A percentile compares a stretch with the other conserved stretches of the same genome.
Conservation (phyloP, 2,797 vertebrate genomes). For the Lepilemur ruficaudatus region DNA sequence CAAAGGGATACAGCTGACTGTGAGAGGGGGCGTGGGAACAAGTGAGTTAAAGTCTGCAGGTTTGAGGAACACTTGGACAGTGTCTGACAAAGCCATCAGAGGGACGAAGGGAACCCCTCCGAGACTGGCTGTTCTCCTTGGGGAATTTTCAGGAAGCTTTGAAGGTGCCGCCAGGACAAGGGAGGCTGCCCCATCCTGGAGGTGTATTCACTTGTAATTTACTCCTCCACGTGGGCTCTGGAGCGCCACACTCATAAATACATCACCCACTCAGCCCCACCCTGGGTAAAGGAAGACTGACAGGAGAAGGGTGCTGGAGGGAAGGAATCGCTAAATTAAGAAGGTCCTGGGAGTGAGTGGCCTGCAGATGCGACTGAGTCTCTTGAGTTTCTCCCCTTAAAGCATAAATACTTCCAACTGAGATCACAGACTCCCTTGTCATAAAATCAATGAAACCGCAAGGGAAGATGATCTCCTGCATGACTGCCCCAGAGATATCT, state of each 20-base stretch:
- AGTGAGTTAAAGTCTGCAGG: neutral
- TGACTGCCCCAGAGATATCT: conserved; percentile 73
- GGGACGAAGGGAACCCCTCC: neutral
- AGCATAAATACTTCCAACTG: conserved; percentile 68
- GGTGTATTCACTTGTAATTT: conserved; percentile 51
- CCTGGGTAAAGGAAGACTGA: neutral
- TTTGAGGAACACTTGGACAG: neutral
- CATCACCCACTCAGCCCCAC: neutral
- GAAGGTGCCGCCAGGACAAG: conserved; percentile 57
- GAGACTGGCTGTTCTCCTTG: neutral
- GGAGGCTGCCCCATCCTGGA: conserved; percentile 43
- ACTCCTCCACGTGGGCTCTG: conserved; percentile 61
- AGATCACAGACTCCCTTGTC: conserved; percentile 74
- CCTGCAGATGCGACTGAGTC: conserved; percentile 22
- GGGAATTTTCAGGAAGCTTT: conserved; percentile 63
- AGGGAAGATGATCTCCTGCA: conserved; percentile 66
- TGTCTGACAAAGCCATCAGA: neutral
- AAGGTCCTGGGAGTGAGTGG: conserved; percentile 59
- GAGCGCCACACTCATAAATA: conserved; percentile 15
- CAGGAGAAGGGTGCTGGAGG: neutral
- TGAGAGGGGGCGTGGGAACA: neutral
- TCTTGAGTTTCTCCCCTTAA: conserved; percentile 43
- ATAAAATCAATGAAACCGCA: conserved; percentile 75
- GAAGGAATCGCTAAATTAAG: conserved; percentile 52
- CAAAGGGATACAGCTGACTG: neutral